Conservation (phyloP, 1,140 invertebrate genomes). For the Anadara kagoshimensis region DNA sequence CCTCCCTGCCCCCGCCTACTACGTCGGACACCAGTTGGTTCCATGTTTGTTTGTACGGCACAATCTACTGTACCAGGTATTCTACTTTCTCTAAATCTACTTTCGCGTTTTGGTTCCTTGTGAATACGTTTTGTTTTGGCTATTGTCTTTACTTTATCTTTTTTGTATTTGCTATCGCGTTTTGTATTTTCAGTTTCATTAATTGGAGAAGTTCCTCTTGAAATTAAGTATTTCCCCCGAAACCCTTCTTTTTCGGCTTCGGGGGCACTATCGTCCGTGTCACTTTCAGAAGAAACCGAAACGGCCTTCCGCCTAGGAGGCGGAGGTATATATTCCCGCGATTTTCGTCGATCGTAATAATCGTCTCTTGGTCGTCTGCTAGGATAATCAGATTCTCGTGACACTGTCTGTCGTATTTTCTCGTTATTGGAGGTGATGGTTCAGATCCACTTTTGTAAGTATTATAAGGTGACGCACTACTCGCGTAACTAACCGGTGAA, state of each 20-base stretch:
- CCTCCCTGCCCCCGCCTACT: slow-evolving; percentile 29
- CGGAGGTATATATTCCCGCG: slow-evolving; percentile 32
- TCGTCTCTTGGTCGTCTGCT: slow-evolving; percentile 17
- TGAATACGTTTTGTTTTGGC: slow-evolving; percentile 59
- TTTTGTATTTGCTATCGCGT: slow-evolving; percentile 47
- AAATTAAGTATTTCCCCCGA: slow-evolving; percentile 56
- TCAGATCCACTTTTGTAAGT: slow-evolving; percentile 57
- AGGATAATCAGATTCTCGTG: slow-evolving; percentile 17
- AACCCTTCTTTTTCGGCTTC: slow-evolving; percentile 63
- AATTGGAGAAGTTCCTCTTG: slow-evolving; percentile 66
- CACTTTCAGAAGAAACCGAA: slow-evolving; percentile 44
- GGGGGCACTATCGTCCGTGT: slow-evolving; percentile 64
- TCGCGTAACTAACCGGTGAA: slow-evolving; percentile 66
- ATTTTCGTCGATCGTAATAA: slow-evolving; percentile 31
- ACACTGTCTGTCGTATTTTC: slow-evolving; percentile 53
- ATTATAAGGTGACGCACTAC: slow-evolving; percentile 63
- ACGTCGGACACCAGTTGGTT: slow-evolving; percentile 45
- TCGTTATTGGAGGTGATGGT: slow-evolving; percentile 47
- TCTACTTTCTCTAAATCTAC: slow-evolving; percentile 40
- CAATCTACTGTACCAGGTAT: slow-evolving; percentile 51
- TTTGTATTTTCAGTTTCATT: slow-evolving; percentile 53
- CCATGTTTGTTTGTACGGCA: slow-evolving; percentile 61
- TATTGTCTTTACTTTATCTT: slow-evolving; percentile 51
- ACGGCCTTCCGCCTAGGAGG: slow-evolving; percentile 28
- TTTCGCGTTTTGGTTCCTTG: slow-evolving; percentile 44